Conservation (phyloP, 2,113 vertebrate species). For the Chionomys nivalis region DNA sequence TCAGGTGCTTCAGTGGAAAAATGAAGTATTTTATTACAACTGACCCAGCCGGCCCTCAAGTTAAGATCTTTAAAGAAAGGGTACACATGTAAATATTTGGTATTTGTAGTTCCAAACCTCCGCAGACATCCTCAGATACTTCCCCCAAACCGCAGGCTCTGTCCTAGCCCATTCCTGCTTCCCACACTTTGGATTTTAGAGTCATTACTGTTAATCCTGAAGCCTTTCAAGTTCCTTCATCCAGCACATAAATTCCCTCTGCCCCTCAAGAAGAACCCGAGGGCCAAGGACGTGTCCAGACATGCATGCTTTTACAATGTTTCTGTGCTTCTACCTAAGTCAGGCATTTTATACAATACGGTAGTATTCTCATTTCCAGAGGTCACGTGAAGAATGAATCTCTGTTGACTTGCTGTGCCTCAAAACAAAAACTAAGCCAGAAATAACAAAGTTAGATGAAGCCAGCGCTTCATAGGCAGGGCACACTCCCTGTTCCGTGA, state of each 20-base stretch:
- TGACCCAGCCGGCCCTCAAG: not conserved
- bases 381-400: not conserved
- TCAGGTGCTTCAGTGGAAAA: not conserved
- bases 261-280: not conserved
- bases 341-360: not conserved
- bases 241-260: not conserved
- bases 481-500: fast-evolving
- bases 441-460: not conserved
- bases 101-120: not conserved
- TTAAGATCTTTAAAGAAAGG: not conserved
- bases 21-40: not conserved
- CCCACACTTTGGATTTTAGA: not conserved
- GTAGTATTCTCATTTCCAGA: not conserved
- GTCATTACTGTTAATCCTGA: fast-evolving
- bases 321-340: not conserved
- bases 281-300: not conserved
- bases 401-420: not conserved
- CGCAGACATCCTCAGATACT: not conserved
- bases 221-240: fast-evolving
- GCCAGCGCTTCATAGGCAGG: not conserved
- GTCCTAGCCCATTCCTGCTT: fast-evolving
- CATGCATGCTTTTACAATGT: not conserved
- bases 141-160: too few species aligned
- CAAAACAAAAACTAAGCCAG: not conserved
- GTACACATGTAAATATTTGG: not conserved